A percentile compares a stretch with the other conserved stretches of the same genome.
Evolutionary conservation across 2,888 invertebrate species (phyloP).

Genomic region (Drosophila prostipennis): DNA sequence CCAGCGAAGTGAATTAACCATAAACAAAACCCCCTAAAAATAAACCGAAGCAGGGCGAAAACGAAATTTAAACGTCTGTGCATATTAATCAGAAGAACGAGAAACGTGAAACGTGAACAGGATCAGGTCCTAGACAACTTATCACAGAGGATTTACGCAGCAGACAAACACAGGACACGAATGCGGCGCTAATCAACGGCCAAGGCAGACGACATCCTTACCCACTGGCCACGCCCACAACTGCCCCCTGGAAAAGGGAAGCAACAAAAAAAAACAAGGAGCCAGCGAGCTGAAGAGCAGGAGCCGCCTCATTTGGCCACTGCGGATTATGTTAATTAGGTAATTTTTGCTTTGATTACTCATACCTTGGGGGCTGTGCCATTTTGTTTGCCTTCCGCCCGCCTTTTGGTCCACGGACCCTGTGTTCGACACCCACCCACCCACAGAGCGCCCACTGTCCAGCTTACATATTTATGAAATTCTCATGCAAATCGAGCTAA

Average conservation of each 20-base stretch:
- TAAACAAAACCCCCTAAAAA: conserved; percentile 30
- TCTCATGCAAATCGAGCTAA: conserved; percentile 75
- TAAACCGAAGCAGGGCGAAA: conserved; percentile 41
- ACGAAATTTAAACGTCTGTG: conserved; percentile 77
- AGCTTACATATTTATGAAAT: conserved; percentile 78
- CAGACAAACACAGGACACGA: conserved; percentile 23
- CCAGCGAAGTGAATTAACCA: conserved; percentile 36
- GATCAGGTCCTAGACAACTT: conserved; percentile 64
- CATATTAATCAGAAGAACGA: conserved; percentile 68
- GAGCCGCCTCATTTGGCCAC: conserved; percentile 76
- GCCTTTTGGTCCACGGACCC: conserved; percentile 7
- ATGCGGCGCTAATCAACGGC: conserved; percentile 69
- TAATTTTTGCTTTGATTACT: conserved; percentile 80
- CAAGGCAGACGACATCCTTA: conserved; percentile 37
- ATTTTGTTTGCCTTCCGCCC: conserved; percentile 43
- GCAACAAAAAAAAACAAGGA: conserved; percentile 10
- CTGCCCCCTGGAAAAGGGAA: background rate
- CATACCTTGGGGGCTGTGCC: conserved; percentile 61
- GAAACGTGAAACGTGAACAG: conserved; percentile 34
- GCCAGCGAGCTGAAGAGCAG: conserved; percentile 39
- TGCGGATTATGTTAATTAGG: conserved; percentile 81
- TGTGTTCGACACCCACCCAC: conserved; percentile 6
- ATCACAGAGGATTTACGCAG: conserved; percentile 72
- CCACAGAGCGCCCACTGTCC: conserved; percentile 25
- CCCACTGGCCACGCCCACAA: conserved; percentile 35